A percentile compares a stretch with the other conserved stretches of the same genome.
Conservation (phyloP, 1,140 invertebrate species). For the Saccostrea cuccullata region DNA sequence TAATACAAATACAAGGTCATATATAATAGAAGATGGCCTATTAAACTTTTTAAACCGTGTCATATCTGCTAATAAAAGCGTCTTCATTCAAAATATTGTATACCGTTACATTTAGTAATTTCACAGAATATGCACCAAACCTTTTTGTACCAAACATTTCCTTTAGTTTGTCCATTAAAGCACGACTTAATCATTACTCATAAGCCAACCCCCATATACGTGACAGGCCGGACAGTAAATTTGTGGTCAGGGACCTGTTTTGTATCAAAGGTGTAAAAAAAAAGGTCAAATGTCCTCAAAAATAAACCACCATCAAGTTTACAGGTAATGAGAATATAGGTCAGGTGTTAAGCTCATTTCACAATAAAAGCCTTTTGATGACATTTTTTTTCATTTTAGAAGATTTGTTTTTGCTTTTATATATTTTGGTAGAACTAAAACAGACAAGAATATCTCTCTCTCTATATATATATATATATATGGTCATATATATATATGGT, state of each 20-base stretch:
- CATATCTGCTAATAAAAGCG: too few relatives aligned
- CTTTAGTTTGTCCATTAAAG: background rate
- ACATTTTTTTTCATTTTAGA: background rate
- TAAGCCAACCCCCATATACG: background rate
- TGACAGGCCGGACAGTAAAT: background rate
- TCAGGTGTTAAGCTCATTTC: background rate
- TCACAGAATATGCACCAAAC: background rate
- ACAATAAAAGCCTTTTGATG: background rate
- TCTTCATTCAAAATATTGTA: too few relatives aligned
- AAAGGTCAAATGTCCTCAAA: constrained; percentile 1
- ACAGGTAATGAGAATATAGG: background rate
- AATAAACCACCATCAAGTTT: background rate
- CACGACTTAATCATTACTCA: background rate
- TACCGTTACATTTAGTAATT: too few relatives aligned
- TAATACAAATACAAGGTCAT: too few relatives aligned
- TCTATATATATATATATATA: too few relatives aligned
- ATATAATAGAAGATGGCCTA: too few relatives aligned
- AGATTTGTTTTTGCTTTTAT: background rate
- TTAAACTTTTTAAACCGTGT: too few relatives aligned
- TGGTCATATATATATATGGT: too few relatives aligned
- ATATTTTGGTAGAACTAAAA: too few relatives aligned
- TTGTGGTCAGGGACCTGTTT: constrained; percentile 11
- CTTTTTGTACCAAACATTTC: background rate
- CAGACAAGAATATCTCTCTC: too few relatives aligned
- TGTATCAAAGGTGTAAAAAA: constrained; percentile 5